These are phyloP conservation scores for Urophycis tenuis DNA, from an alignment of 2,797 vertebrate species.

Conservation along the genomic window DNA sequence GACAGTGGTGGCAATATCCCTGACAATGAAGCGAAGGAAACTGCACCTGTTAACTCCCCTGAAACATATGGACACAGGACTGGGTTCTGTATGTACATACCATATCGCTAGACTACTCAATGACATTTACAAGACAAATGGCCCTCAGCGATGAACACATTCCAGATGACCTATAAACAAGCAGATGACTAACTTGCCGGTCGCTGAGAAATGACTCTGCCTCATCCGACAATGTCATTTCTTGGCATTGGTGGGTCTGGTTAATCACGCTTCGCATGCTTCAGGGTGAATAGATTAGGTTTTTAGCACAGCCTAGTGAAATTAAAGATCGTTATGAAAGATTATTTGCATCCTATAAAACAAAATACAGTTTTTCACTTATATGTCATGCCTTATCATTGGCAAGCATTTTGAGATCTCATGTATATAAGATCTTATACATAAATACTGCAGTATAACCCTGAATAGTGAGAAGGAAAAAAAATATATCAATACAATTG, in stretches of 20 bases:
- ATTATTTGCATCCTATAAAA: background rate
- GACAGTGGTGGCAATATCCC: background rate
- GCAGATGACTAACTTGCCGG: background rate
- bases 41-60: too few relatives aligned
- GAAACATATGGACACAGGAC: background rate
- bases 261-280: background rate
- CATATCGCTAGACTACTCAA: background rate
- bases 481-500: background rate
- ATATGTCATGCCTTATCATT: too few relatives aligned
- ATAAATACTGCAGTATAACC: too few relatives aligned
- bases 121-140: constrained; percentile 11
- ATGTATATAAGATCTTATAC: too few relatives aligned
- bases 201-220: background rate
- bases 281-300: background rate
- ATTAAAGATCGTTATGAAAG: background rate
- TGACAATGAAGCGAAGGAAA: background rate
- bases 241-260: background rate
- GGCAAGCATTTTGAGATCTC: too few relatives aligned
- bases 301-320: background rate
- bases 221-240: background rate
- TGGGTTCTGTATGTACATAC: background rate
- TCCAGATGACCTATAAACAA: background rate
- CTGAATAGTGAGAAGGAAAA: background rate
- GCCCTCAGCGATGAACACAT: background rate
- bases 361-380: background rate